Base-by-base conservation (phyloP, 2,113 vertebrate species). In the Pseudorasbora parva region DNA sequence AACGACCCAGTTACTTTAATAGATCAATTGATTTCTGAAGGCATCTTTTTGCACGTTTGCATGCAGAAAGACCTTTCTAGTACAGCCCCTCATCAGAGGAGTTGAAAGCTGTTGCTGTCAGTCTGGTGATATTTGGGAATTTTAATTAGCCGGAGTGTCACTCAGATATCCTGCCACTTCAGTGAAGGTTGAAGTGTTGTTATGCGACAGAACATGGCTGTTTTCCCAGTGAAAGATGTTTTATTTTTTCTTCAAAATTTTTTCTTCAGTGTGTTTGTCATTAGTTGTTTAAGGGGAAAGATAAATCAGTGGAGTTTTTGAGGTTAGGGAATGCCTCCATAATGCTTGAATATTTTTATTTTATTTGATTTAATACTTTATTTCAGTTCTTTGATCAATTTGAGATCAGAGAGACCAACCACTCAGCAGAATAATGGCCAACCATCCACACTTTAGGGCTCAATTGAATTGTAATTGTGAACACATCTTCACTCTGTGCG, bases 61-160 rank as follows among this genome's bases (percentile, higher is more conserved):
- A 85, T 49, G 51, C 60, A 88, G 78, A 75, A 73, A 69, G 80
- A 78, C 41, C 78, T 80, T 86, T 82, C 81, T 73, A 27, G 66
- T 71, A 64, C 33, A 71, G 76, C 82, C 81, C 84, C 82, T 89
- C 89, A 91, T 90, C 88, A 86, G 85, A 88, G 60, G 25, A 33
- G 83, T 47, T 82, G 83, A 88, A 87, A 85, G 75, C 82, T 72
- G 27, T 23, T 30, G 21, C 87, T 82, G 90, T 90, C 87, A 85
- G 54, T 72, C 69, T 68, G 57, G 51, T 87, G 88, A 87, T 82
- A 87, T 75, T 88, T 82, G 68, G 82, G 89, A 86, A 62, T 64
- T 87, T 87, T 91, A 90, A 92, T 92, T 89, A 91, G 84, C 82
- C 79, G 83, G 75, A 71, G 75, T 87, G 90, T 88, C 91, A 89